Evolutionary conservation across 2,113 vertebrate genomes (phyloP).

Genomic region (Hiodon tergisus): DNA sequence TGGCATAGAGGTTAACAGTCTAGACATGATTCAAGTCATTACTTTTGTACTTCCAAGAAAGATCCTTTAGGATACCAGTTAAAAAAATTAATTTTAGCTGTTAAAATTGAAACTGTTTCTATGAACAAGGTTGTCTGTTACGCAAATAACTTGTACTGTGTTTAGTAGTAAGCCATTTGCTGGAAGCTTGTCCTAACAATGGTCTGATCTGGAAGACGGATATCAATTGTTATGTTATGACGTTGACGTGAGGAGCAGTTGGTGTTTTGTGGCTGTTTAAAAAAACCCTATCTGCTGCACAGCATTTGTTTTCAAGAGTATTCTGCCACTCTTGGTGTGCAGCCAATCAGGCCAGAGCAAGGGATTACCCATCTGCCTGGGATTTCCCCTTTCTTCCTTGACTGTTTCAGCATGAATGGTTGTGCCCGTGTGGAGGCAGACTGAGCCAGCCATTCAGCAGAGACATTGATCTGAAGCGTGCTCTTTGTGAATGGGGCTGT

Average conservation of each 20-base stretch:
- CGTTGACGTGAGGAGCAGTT: neutral
- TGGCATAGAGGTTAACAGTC: too few species aligned
- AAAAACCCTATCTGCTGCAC: neutral
- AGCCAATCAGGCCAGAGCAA: slow-evolving; percentile 33
- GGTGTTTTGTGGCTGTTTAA: neutral
- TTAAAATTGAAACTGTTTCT: too few species aligned
- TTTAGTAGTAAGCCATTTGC: neutral
- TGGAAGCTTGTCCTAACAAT: neutral
- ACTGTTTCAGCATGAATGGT: neutral
- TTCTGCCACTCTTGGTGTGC: slow-evolving; percentile 15
- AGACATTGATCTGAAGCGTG: neutral
- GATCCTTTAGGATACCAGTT: too few species aligned
- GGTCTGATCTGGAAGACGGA: neutral
- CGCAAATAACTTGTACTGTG: too few species aligned
- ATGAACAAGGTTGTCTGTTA: too few species aligned
- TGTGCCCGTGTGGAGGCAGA: neutral
- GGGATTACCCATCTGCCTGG: slow-evolving; percentile 19
- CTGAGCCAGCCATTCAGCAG: neutral
- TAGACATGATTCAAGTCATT: too few species aligned
- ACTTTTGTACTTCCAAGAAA: too few species aligned
- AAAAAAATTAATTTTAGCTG: too few species aligned
- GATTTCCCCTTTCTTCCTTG: neutral
- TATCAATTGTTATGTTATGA: too few species aligned
- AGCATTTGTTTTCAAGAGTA: slow-evolving; percentile 13
- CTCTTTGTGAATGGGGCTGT: neutral